phyloP scores from a whole-genome alignment of 2,888 invertebrate genomes.

The Meliscaeva auricollis region DNA sequence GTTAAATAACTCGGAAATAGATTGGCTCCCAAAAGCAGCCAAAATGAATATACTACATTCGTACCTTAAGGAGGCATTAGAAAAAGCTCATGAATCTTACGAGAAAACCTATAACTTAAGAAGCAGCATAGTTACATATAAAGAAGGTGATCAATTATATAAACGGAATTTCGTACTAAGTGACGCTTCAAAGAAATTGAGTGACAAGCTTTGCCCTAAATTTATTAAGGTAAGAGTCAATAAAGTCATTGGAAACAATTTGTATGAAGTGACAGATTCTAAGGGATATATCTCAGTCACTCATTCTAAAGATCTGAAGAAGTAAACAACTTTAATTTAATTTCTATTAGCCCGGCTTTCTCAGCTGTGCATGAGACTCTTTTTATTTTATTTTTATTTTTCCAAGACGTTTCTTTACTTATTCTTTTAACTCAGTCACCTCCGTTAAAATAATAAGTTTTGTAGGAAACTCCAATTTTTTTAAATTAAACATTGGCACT shows the following conservation, averaged over 20 bases:
- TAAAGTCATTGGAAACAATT: not conserved
- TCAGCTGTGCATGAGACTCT: not conserved
- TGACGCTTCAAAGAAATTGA: not conserved
- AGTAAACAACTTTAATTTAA: no score
- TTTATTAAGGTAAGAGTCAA: not conserved
- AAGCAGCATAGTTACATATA: not conserved
- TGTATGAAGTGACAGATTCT: no score
- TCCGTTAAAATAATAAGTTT: constrained; percentile 1
- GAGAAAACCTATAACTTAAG: not conserved
- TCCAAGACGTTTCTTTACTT: not conserved
- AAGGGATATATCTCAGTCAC: no score
- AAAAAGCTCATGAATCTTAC: not conserved
- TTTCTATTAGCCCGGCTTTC: not conserved
- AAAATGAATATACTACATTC: not conserved
- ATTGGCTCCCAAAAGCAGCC: not conserved
- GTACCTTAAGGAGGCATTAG: not conserved
- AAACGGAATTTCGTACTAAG: not conserved
- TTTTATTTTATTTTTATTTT: not conserved
- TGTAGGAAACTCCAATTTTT: not conserved
- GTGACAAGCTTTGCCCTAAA: not conserved
- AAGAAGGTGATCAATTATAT: not conserved
- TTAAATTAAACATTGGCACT: not conserved
- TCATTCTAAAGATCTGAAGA: no score
- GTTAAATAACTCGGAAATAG: not conserved
- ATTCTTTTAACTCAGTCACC: constrained; percentile 6